Evolutionary conservation across 2,888 invertebrate genomes (phyloP), one percentile per base, ranked within the genome.

Genomic region (Arrhopalites spinosus): DNA sequence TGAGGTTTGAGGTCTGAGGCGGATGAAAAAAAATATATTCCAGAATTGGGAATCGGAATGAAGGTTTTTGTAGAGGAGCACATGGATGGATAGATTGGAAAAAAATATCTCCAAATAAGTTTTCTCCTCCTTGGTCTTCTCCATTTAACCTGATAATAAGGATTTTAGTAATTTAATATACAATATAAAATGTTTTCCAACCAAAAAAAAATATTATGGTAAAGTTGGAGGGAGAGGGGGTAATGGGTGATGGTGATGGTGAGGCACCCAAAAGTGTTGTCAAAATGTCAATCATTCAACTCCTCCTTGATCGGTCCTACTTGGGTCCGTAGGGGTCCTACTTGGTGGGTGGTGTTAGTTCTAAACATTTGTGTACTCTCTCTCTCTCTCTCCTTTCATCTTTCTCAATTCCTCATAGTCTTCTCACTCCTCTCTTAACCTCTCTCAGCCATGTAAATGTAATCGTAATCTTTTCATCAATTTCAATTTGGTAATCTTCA

Each of bases 231-330:
- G 47, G 67, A 25, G 67, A 68, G 43, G 47, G 25, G 47, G 20
- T 45, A n/a, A 23, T 15, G 36, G 3, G 36, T 36, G 36, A 43
- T 59, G 71, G 29, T 74, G 63, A 63, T n/a, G 69, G 70, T 74
- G 61, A 74, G 80, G 80, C 77, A 77, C 79, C 79, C 79, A 79
- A 78, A 79, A 73, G n/a, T n/a, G n/a, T n/a, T 82, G 82, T 82
- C 82, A 82, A 82, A 78, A 77, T 82, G 82, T 81, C 82, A 82
- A 82, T 82, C 82, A 82, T 74, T 73, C 78, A 79, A 78, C 82
- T 81, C 82, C 82, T 79, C 82, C 82, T 80, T 80, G 81, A 81
- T 78, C 36, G 36, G 36, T 36, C 36, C 36, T 36, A 36, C 36
- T 36, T 36, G 36, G 36, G 36, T 7, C 36, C 36, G 36, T 36